Evolutionary conservation across 1,140 invertebrate genomes (phyloP).

Genomic region (Drosophila chauvacae): DNA sequence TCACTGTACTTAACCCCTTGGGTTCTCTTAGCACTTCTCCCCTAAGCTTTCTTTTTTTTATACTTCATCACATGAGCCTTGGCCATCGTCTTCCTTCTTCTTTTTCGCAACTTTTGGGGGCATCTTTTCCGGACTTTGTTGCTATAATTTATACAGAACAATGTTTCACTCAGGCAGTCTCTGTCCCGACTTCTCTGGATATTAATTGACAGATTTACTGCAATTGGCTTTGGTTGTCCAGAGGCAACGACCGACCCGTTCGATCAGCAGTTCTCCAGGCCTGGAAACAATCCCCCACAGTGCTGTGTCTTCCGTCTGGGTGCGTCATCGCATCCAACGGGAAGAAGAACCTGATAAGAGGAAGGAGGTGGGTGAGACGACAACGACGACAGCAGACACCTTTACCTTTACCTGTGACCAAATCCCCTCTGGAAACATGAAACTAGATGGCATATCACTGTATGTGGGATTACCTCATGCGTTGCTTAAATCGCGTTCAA

Average conservation of each 20-base stretch:
- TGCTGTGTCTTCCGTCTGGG: not conserved
- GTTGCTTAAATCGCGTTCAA: constrained; percentile 54
- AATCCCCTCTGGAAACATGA: constrained; percentile 25
- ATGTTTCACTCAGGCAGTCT: constrained; percentile 22
- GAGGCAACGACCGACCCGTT: constrained; percentile 64
- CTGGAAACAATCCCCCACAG: constrained; percentile 10
- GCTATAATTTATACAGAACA: constrained; percentile 27
- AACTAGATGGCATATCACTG: constrained; percentile 39
- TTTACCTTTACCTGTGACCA: constrained; percentile 12
- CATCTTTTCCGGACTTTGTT: constrained; percentile 41
- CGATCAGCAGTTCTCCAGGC: constrained; percentile 8
- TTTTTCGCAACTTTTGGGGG: constrained; percentile 19
- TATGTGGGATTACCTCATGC: constrained; percentile 63
- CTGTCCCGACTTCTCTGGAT: constrained; percentile 50
- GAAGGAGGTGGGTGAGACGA: not conserved
- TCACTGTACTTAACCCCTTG: not conserved
- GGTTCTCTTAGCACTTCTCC: not conserved
- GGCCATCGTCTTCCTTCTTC: constrained; percentile 9
- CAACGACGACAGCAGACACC: not conserved
- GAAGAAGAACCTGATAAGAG: constrained; percentile 17
- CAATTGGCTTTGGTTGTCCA: constrained; percentile 58
- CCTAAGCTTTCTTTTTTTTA: not conserved
- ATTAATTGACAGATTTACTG: constrained; percentile 77
- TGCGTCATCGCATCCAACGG: constrained; percentile 26
- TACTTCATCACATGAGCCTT: not conserved